These are phyloP conservation scores for Monopis laevigella DNA, from an alignment of 2,888 invertebrate species.

Conservation along the genomic window DNA sequence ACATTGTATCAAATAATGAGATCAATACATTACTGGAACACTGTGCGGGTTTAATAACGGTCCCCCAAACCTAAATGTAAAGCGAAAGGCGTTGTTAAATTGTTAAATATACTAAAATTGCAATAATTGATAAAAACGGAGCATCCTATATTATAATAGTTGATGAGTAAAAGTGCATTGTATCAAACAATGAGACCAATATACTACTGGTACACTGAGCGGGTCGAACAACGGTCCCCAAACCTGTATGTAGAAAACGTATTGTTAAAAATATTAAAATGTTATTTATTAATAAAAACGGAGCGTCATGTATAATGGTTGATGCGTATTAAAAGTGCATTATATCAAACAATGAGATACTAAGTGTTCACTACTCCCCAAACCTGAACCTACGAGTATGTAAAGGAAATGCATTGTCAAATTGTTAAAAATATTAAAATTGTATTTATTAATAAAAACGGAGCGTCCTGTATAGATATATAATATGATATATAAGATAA, in stretches of 20 bases:
- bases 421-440: too few species aligned
- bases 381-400: background rate
- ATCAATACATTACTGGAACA: background rate
- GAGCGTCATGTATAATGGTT: background rate
- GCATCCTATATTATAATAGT: constrained; percentile 32
- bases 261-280: too few species aligned
- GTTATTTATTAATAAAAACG: background rate
- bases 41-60: too few species aligned
- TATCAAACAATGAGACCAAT: constrained; percentile 49
- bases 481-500: too few species aligned
- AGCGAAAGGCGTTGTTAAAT: background rate
- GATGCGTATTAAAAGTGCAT: background rate
- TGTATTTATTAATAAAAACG: background rate
- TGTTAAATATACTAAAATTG: too few species aligned
- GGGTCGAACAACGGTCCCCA: constrained; percentile 12
- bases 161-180: constrained; percentile 50
- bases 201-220: constrained; percentile 29
- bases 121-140: constrained; percentile 14
- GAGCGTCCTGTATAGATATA: too few species aligned
- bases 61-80: background rate
- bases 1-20: background rate
- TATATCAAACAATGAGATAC: background rate
- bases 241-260: constrained; percentile 9
- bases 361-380: background rate
- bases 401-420: too few species aligned